Conservation (phyloP, 1,140 invertebrate species). For the Bombus sibiricus region DNA sequence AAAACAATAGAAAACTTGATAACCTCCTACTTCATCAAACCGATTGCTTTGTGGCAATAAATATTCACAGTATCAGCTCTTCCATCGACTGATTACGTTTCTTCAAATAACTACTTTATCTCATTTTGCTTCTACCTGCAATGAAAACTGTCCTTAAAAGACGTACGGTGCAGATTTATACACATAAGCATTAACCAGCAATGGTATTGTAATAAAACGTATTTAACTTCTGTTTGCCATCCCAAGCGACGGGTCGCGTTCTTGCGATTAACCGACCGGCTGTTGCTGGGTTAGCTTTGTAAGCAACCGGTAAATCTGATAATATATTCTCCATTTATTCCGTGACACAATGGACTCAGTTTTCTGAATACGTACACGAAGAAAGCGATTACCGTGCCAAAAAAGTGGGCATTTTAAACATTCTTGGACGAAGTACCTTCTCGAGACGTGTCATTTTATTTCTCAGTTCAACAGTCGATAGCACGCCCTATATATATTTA, state of each 20-base stretch:
- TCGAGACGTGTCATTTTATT: not conserved
- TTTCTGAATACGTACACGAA: not conserved
- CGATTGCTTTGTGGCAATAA: too few species aligned
- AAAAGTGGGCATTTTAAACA: not conserved
- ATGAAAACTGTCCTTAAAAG: not conserved
- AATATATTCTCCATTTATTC: conserved; percentile 16
- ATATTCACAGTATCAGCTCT: too few species aligned
- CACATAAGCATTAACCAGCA: not conserved
- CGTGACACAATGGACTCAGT: not conserved
- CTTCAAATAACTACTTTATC: too few species aligned
- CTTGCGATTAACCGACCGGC: conserved; percentile 46
- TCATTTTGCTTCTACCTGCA: not conserved
- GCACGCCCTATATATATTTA: not conserved
- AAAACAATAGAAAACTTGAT: too few species aligned
- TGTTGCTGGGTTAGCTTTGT: conserved; percentile 23
- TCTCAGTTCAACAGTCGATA: not conserved
- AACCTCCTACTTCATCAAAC: too few species aligned
- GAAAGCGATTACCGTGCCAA: not conserved
- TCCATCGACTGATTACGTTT: too few species aligned
- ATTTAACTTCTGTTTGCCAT: conserved; percentile 33
- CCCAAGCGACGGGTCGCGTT: not conserved
- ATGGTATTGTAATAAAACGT: conserved; percentile 33
- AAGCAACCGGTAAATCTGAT: conserved; percentile 29
- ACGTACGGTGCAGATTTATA: not conserved
- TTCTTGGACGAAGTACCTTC: not conserved